phyloP scores from a whole-genome alignment of 2,113 vertebrate genomes.

The Clarias gariepinus region DNA sequence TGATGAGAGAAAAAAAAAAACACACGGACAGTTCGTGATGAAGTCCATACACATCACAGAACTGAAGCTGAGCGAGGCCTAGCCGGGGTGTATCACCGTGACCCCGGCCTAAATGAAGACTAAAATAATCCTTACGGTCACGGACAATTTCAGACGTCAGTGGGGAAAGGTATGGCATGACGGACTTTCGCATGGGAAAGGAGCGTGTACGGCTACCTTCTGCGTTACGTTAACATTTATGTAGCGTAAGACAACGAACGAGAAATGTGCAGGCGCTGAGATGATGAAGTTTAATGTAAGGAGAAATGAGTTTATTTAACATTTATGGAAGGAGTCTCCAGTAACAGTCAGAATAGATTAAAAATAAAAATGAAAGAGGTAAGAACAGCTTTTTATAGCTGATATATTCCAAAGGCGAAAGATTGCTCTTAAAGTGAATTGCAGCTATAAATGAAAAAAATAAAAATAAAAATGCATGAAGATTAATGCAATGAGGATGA shows the following conservation, averaged over 20 bases:
- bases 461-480: background rate
- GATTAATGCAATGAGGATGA: background rate
- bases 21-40: conserved; percentile 53
- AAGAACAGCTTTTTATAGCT: no score
- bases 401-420: background rate
- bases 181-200: conserved; percentile 29
- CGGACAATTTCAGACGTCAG: conserved; percentile 34
- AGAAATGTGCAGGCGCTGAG: background rate
- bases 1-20: conserved; percentile 52
- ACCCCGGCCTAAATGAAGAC: conserved; percentile 21
- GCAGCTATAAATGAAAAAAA: no score
- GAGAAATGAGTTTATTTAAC: background rate
- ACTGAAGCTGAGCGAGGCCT: conserved; percentile 37
- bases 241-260: background rate
- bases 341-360: background rate
- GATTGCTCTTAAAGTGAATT: no score
- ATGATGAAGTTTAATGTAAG: background rate
- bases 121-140: conserved; percentile 14
- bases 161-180: conserved; percentile 16
- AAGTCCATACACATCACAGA: conserved; percentile 66
- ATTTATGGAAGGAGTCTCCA: background rate
- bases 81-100: conserved; percentile 21
- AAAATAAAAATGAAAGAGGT: background rate
- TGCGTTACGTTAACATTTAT: background rate
- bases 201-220: background rate